Base-by-base conservation (phyloP, 2,888 invertebrate species). In the Tenthredo amoena region DNA sequence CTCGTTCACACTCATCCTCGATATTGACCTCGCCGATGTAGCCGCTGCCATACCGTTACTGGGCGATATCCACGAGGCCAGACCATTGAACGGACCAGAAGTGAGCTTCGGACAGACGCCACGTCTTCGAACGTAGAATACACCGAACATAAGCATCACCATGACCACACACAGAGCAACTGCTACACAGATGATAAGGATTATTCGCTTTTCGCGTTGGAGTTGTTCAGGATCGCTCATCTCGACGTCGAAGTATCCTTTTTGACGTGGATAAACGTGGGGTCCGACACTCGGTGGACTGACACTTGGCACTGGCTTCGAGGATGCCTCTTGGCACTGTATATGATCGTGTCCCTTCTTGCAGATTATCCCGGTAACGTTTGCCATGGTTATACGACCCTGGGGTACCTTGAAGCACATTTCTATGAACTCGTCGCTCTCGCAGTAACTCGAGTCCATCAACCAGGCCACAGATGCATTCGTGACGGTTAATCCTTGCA, bases 361-460 rank as follows among this genome's bases (percentile, higher is more conserved):
- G 89, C 97, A 97, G 21, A 96, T 95, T 72, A 95, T 93, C 68
- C 95, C 94, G 0, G 95, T 95, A 90, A 96, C 97, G 88, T 96
- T 96, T 68, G 94, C 91, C 90, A 96, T 95, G 84, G 95, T 92
- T 91, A 96, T 95, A 86, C 96, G 95, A 72, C 96, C 96, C 88
- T 96, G 95, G 0, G 95, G 95, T 9, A 96, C 94, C 86, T 96
- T 95, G 90, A 96, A 96, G 90, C 97, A 97, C 65, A 94, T 94
- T 4, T 96, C 95, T 31, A 96, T 93, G 68, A 95, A 92, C 85
- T 95, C 91, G 83, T 94, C 94, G 0, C 96, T 95, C 0, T 95
- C 94, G 90, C 97, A 97, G 89, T 94, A 96, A 90, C 96, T 96
- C 81, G 96, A 95, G 84, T 94, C 93, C 88, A 94, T 92, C 84